phyloP scores from a whole-genome alignment of 2,113 vertebrate species.

The Fregata magnificens region DNA sequence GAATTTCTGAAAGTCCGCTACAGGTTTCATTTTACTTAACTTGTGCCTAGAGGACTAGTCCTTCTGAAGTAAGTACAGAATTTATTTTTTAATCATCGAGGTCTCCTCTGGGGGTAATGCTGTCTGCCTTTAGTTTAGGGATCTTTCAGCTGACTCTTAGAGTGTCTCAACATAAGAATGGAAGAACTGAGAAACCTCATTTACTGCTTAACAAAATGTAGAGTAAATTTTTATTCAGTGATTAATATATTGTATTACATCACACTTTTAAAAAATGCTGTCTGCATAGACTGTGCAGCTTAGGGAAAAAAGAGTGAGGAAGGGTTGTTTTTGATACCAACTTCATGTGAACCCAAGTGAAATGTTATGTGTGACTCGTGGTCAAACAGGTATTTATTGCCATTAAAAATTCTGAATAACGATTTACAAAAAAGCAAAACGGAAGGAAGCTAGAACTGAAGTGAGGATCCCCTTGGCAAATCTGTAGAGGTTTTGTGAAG shows the following conservation, averaged over 20 bases:
- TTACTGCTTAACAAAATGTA: background rate
- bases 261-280: background rate
- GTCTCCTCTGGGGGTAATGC: background rate
- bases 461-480: slow-evolving; percentile 9
- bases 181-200: background rate
- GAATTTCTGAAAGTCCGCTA: background rate
- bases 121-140: background rate
- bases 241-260: background rate
- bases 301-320: background rate
- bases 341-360: background rate
- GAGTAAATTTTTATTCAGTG: background rate
- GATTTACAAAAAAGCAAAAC: background rate
- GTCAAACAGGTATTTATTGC: background rate
- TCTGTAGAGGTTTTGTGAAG: slow-evolving; percentile 30
- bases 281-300: background rate
- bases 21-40: background rate
- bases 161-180: background rate
- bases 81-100: background rate
- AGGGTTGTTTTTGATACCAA: background rate
- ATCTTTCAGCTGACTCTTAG: background rate
- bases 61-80: background rate
- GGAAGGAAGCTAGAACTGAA: background rate
- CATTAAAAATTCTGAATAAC: background rate
- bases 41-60: background rate
- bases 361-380: background rate